phyloP scores from a whole-genome alignment of 2,113 vertebrate genomes.

The Neofelis nebulosa region DNA sequence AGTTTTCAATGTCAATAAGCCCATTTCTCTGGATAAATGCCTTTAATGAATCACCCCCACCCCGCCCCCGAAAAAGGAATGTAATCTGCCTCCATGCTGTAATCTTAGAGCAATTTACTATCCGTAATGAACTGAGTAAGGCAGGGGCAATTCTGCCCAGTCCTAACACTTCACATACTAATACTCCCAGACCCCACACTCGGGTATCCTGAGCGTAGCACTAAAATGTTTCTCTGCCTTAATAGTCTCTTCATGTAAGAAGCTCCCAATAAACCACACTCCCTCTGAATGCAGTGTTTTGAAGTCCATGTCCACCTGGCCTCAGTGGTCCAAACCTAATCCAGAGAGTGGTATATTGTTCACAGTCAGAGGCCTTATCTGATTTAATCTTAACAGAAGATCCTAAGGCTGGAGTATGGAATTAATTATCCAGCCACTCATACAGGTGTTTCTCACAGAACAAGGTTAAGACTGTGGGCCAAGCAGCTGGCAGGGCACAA shows the following conservation, averaged over 20 bases:
- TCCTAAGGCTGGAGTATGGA: conserved; percentile 5
- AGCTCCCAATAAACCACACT: not conserved
- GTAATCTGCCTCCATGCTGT: not conserved
- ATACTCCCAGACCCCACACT: not conserved
- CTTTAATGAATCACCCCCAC: not conserved
- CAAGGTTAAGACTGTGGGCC: conserved; percentile 44
- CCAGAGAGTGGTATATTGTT: not conserved
- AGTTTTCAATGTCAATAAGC: not conserved
- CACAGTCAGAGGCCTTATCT: not conserved
- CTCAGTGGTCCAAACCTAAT: not conserved
- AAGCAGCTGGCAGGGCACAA: conserved; percentile 47
- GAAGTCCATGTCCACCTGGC: not conserved
- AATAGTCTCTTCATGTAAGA: not conserved
- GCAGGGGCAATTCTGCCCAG: not conserved
- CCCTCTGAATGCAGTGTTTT: not conserved
- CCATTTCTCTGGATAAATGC: not conserved
- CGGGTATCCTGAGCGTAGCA: not conserved
- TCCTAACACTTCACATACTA: not conserved
- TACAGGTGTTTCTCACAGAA: conserved; percentile 55
- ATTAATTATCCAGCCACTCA: conserved; percentile 31
- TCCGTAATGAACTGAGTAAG: conserved; percentile 27
- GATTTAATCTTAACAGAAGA: conserved; percentile 39
- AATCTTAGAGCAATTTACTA: not conserved
- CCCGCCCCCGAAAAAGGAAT: not conserved
- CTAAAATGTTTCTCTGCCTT: not conserved